Evolutionary conservation across 2,888 invertebrate species (phyloP).

Genomic region (Nephrotoma guestfalica): DNA sequence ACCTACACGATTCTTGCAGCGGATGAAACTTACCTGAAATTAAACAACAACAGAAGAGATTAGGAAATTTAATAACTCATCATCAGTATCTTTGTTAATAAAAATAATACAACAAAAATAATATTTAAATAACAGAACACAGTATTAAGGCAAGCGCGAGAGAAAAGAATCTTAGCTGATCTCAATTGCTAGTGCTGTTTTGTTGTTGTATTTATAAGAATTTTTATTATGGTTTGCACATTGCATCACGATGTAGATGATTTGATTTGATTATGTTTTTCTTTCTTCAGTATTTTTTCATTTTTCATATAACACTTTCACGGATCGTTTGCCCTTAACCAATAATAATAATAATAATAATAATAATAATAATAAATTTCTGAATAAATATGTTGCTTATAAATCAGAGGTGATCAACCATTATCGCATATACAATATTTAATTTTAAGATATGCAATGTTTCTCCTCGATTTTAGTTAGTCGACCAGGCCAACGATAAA

Average conservation of each 20-base stretch:
- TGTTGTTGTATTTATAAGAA: neutral
- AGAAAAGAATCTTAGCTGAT: neutral
- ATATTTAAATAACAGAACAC: neutral
- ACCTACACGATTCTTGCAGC: neutral
- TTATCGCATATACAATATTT: neutral
- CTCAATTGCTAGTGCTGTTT: neutral
- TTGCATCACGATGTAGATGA: slow-evolving; percentile 8
- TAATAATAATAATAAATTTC: neutral
- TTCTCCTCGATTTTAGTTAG: neutral
- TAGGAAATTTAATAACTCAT: neutral
- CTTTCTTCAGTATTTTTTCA: neutral
- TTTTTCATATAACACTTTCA: slow-evolving; percentile 7
- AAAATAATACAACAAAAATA: neutral
- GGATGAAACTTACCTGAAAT: neutral
- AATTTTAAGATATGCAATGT: neutral
- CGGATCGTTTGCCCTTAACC: slow-evolving; percentile 7
- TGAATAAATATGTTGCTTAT: neutral
- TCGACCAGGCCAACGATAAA: neutral
- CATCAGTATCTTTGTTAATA: neutral
- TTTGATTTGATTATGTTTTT: neutral
- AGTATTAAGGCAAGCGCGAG: neutral
- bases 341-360: neutral
- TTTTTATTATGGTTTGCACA: neutral
- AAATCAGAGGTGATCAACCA: neutral
- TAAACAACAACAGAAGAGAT: neutral